phyloP scores from a whole-genome alignment of 2,797 vertebrate genomes.

The Centroberyx gerrardi region DNA sequence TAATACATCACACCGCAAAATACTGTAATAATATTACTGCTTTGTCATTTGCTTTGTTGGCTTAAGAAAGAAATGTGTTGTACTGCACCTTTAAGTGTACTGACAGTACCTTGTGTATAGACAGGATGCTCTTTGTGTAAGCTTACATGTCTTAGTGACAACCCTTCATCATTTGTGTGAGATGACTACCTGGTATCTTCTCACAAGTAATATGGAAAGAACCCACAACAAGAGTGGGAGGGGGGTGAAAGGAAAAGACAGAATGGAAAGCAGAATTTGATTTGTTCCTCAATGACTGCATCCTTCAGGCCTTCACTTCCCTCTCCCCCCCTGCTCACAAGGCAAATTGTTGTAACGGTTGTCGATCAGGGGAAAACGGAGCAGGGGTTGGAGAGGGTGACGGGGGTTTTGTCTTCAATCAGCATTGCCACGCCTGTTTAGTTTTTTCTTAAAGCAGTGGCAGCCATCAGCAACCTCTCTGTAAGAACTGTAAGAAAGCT shows the following conservation, averaged over 20 bases:
- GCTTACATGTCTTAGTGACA: neutral
- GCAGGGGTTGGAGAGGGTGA: conserved; percentile 69
- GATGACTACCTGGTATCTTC: conserved; percentile 12
- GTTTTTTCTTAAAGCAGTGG: conserved; percentile 82
- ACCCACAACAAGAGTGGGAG: neutral
- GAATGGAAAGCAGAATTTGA: conserved; percentile 50
- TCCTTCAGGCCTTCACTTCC: conserved; percentile 48
- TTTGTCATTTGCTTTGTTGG: too few relatives aligned
- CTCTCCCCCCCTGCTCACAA: conserved; percentile 59
- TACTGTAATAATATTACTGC: too few relatives aligned
- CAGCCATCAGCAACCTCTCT: conserved; percentile 81
- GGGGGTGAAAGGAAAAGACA: neutral
- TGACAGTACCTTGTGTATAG: too few relatives aligned
- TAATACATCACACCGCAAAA: too few relatives aligned
- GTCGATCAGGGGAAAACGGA: conserved; percentile 68
- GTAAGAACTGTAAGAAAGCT: conserved; percentile 87
- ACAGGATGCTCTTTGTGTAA: neutral
- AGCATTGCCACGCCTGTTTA: conserved; percentile 82
- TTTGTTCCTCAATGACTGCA: conserved; percentile 67
- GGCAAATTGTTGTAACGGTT: conserved; percentile 83
- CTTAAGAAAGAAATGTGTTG: too few relatives aligned
- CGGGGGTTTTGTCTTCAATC: conserved; percentile 80
- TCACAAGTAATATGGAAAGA: neutral
- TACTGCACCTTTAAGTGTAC: too few relatives aligned
- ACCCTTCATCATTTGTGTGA: conserved; percentile 33